These are phyloP conservation scores for Matsumurasca onukii DNA, from an alignment of 1,140 invertebrate species.

Conservation along the genomic window DNA sequence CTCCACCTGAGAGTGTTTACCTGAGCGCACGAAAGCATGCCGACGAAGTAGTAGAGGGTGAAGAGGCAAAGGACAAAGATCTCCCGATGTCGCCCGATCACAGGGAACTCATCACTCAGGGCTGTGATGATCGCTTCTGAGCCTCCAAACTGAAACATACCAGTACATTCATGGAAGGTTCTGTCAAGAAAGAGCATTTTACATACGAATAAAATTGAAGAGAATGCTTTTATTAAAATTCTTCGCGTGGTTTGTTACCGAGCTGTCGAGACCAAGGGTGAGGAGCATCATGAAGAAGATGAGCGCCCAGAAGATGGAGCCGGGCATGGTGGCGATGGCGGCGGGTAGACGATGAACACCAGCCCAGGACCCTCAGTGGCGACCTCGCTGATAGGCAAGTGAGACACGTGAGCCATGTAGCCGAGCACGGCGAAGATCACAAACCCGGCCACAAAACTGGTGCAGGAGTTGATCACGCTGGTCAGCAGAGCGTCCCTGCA, in stretches of 20 bases:
- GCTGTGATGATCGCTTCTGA: conserved; percentile 98
- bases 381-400: conserved; percentile 77
- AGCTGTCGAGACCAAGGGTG: conserved; percentile 90
- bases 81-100: conserved; percentile 88
- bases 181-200: too few species aligned
- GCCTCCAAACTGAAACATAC: conserved; percentile 90
- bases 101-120: conserved; percentile 92
- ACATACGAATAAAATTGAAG: too few species aligned
- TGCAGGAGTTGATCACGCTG: conserved; percentile 92
- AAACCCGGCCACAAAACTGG: conserved; percentile 96
- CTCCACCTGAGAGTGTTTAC: too few species aligned
- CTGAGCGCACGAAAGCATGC: conserved; percentile 90
- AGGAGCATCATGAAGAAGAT: conserved; percentile 98
- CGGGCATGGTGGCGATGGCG: conserved; percentile 93
- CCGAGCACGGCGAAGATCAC: conserved; percentile 97
- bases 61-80: conserved; percentile 89
- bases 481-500: conserved; percentile 92
- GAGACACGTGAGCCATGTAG: conserved; percentile 88
- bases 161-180: too few species aligned
- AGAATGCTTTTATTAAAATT: too few species aligned
- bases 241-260: too few species aligned
- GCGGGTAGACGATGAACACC: conserved; percentile 94
- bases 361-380: conserved; percentile 87
- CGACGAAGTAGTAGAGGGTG: conserved; percentile 90
- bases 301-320: conserved; percentile 89